phyloP scores from a whole-genome alignment of 2,113 vertebrate genomes.

The Cynopterus brachyotis region DNA sequence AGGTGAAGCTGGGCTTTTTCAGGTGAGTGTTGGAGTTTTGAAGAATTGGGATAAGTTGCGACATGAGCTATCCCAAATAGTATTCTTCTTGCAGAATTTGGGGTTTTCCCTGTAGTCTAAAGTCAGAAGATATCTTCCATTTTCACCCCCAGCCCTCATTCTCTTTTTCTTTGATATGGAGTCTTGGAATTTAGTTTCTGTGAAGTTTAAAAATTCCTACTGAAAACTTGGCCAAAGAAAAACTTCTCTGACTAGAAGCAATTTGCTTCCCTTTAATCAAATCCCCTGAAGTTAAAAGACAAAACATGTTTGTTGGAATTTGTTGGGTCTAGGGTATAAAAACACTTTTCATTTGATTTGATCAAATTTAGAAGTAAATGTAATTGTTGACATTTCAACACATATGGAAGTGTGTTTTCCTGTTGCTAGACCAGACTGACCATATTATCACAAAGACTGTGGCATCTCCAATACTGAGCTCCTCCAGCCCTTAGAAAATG shows the following conservation, averaged over 20 bases:
- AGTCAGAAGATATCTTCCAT: neutral
- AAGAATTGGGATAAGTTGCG: neutral
- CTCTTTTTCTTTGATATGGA: conserved; percentile 6
- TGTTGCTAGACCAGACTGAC: neutral
- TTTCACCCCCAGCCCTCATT: neutral
- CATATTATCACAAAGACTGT: neutral
- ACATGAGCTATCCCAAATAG: neutral
- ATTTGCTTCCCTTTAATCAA: conserved; percentile 66
- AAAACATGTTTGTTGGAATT: conserved; percentile 62
- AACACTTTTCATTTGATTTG: conserved; percentile 71
- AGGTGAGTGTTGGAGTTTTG: neutral
- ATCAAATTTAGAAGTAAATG: conserved; percentile 60
- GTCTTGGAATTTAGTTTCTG: conserved; percentile 55
- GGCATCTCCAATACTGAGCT: neutral
- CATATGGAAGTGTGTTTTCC: conserved; percentile 32
- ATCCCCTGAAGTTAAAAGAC: conserved; percentile 60
- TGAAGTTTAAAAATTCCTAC: conserved; percentile 44
- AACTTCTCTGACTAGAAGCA: conserved; percentile 58
- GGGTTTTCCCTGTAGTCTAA: neutral
- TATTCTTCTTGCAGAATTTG: neutral
- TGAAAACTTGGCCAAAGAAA: conserved; percentile 66
- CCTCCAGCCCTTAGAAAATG: conserved; percentile 7
- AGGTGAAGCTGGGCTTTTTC: neutral
- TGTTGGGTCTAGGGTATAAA: conserved; percentile 47
- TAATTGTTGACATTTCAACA: conserved; percentile 75